Base-by-base conservation (phyloP, 2,888 invertebrate species). In the Phragmatobia fuliginosa region DNA sequence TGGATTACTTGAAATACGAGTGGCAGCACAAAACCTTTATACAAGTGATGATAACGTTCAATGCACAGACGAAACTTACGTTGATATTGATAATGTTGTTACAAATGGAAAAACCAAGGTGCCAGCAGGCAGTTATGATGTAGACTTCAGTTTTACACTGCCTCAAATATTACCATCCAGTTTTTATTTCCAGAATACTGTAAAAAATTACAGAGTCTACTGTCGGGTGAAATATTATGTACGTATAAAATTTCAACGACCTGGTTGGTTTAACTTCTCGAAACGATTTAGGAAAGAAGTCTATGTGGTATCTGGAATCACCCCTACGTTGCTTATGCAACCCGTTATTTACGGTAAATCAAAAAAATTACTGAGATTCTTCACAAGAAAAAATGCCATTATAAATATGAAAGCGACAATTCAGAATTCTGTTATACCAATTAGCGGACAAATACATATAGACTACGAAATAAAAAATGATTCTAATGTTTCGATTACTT, bases 221-320 rank as follows among this genome's bases (percentile, higher is more conserved):
- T 66, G 36, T 58, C 36, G 52, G 0, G 87, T 89, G 10, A 74
- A 71, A 16, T 89, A 89, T 62, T 81, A 87, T 56, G 71, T 89
- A n/a, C 80, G 83, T 2, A 86, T 87, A 32, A 87, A 84, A 77
- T 88, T 89, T 32, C 83, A 86, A 32, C 83, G 76, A 65, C 81
- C 84, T 0, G 87, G 87, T 7, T 73, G 86, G 66, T 85, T 88
- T 10, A 67, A 73, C 56, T 82, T 83, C 7, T 67, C 80, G 0
- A 88, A 85, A 68, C 83, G 73, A 63, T 87, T 81, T 61, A 82
- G 79, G 49, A 87, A 86, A 59, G 82, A 83, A 68, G 82, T 89
- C 1, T 83, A 74, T 10, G 81, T 89, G 0, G 77, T 80, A 0
- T 79, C 87, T 25, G 77, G 75, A 7, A 77, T 89, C 6, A 83